A percentile compares a stretch with the other conserved stretches of the same genome.
Evolutionary conservation across 2,113 vertebrate genomes (phyloP).

Genomic region (Azemiops feae): DNA sequence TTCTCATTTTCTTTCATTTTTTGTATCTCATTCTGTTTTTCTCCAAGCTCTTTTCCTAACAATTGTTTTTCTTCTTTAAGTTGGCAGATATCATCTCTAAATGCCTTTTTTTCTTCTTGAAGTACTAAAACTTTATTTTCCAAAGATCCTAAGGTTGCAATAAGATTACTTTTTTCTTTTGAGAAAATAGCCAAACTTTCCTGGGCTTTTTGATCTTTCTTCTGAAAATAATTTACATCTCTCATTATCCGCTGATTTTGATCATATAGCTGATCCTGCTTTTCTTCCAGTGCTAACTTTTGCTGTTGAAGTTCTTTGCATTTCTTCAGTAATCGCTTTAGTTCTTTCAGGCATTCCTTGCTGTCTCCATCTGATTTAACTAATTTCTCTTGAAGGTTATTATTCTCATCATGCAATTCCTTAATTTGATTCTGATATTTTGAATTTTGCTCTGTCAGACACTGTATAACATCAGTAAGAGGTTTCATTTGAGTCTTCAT

Average conservation of each 20-base stretch:
- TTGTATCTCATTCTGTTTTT: constrained; percentile 42
- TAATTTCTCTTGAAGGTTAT: constrained; percentile 48
- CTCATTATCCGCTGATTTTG: constrained; percentile 60
- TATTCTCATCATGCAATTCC: constrained; percentile 61
- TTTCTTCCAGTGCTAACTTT: constrained; percentile 58
- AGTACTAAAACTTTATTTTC: constrained; percentile 35
- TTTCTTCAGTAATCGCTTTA: constrained; percentile 59
- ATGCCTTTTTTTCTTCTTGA: constrained; percentile 53
- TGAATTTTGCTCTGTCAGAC: constrained; percentile 54
- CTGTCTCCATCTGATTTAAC: constrained; percentile 55
- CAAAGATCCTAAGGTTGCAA: constrained; percentile 41
- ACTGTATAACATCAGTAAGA: constrained; percentile 50
- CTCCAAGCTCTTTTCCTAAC: constrained; percentile 53
- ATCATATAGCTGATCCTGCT: constrained; percentile 50
- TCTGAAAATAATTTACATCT: constrained; percentile 48
- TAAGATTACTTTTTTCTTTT: constrained; percentile 47
- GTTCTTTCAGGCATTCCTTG: constrained; percentile 58
- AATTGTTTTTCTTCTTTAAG: constrained; percentile 49
- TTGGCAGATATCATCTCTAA: constrained; percentile 34
- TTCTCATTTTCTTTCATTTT: constrained; percentile 55
- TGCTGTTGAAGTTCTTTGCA: constrained; percentile 60
- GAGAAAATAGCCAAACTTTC: constrained; percentile 38
- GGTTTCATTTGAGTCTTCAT: constrained; percentile 51
- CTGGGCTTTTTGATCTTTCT: constrained; percentile 51
- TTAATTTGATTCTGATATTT: constrained; percentile 48